Percentiles rank a stretch among this genome's conserved stretches.
Conservation (phyloP, 1,140 invertebrate genomes). For the Drosophila yakuba region DNA sequence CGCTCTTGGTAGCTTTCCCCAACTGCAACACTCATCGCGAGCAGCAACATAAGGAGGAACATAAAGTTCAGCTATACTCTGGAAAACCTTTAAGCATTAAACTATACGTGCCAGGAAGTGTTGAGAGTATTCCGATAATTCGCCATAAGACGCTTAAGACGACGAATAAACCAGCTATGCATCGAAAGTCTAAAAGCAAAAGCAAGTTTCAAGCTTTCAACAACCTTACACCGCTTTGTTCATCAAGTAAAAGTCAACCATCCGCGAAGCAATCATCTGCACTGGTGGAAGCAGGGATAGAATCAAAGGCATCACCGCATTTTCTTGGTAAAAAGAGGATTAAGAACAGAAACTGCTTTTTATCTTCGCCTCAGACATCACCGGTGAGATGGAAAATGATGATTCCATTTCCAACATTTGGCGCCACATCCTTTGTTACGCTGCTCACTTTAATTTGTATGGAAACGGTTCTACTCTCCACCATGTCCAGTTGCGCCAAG, state of each 20-base stretch:
- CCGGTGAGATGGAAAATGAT: conserved; percentile 46
- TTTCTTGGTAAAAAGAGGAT: conserved; percentile 8
- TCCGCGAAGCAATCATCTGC: background rate
- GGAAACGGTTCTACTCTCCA: conserved; percentile 90
- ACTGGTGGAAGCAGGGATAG: background rate
- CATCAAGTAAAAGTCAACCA: conserved; percentile 1
- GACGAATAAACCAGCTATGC: conserved; percentile 47
- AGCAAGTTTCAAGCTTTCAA: conserved; percentile 31
- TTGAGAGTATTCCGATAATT: conserved; percentile 38
- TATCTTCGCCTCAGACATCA: conserved; percentile 5
- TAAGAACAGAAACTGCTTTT: conserved; percentile 1
- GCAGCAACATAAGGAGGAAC: conserved; percentile 2
- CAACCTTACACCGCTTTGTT: background rate
- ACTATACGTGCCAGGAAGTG: conserved; percentile 9
- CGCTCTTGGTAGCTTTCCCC: background rate
- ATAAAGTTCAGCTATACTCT: conserved; percentile 3
- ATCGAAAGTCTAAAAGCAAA: conserved; percentile 68
- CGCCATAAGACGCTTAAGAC: conserved; percentile 24
- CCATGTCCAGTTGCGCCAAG: conserved; percentile 91
- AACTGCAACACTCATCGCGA: background rate
- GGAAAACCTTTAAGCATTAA: conserved; percentile 7
- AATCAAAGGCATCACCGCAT: background rate
- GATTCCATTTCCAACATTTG: conserved; percentile 79
- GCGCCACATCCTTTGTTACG: conserved; percentile 88
- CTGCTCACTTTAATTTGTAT: conserved; percentile 91